Percentiles rank a stretch among this genome's conserved stretches.
Conservation (phyloP, 1,140 invertebrate species). For the Triops cancriformis region DNA sequence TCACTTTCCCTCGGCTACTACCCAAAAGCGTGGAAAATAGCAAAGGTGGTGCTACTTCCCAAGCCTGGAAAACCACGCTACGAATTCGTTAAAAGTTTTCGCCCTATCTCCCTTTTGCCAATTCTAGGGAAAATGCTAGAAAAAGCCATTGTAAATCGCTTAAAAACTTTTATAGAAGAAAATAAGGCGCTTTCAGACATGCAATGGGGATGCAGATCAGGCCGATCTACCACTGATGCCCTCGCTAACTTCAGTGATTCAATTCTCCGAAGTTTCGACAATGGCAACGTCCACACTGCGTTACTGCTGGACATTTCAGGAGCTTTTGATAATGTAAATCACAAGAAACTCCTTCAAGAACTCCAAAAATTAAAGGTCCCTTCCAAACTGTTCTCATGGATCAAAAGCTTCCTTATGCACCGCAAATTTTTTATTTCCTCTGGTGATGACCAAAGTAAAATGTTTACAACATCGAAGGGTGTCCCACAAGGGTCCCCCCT, state of each 20-base stretch:
- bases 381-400: not conserved
- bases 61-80: constrained; percentile 11
- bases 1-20: not conserved
- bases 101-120: not conserved
- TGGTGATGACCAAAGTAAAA: not conserved
- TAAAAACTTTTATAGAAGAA: not conserved
- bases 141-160: not conserved
- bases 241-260: too few species aligned
- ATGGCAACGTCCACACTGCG: constrained; percentile 7
- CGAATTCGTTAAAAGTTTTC: not conserved
- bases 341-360: not conserved
- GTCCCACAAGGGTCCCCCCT: constrained; percentile 17
- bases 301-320: not conserved
- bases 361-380: not conserved
- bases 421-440: too few species aligned
- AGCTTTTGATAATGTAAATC: constrained; percentile 11
- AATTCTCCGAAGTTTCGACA: too few species aligned
- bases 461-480: not conserved
- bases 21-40: constrained; percentile 14
- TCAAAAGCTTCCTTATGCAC: too few species aligned
- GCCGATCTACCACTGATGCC: too few species aligned
- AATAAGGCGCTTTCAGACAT: not conserved
- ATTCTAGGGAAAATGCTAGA: too few species aligned
- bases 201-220: constrained; percentile 1
- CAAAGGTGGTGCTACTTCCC: constrained; percentile 2